phyloP scores from a whole-genome alignment of 2,797 vertebrate genomes.

The Falco cherrug region DNA sequence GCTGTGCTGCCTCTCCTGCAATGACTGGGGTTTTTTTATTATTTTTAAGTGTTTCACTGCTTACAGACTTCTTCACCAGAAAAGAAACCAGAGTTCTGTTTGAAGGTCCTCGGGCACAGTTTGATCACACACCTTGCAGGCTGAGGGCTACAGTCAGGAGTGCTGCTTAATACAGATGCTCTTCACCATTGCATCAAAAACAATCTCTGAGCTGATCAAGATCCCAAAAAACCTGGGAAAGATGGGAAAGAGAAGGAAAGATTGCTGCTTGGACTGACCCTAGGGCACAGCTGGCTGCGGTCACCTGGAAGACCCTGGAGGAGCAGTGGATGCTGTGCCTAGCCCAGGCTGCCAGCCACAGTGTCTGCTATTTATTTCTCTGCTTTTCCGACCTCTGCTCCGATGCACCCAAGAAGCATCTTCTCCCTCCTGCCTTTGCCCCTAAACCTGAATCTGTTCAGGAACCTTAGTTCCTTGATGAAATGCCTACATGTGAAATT shows the following conservation, averaged over 20 bases:
- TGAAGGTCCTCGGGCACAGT: neutral
- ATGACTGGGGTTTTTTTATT: neutral
- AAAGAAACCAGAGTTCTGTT: neutral
- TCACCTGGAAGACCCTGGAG: neutral
- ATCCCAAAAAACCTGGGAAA: neutral
- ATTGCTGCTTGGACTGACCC: neutral
- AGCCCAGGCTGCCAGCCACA: neutral
- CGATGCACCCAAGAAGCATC: rapidly evolving
- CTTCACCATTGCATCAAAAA: neutral
- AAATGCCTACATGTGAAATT: neutral
- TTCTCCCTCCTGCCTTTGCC: neutral
- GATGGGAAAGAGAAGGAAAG: neutral
- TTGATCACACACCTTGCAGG: neutral
- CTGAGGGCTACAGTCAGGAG: neutral
- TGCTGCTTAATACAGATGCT: neutral
- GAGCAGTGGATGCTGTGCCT: neutral
- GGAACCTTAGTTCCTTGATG: neutral
- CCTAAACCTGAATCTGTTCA: neutral
- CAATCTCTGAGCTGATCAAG: neutral
- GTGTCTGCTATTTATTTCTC: neutral
- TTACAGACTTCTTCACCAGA: neutral
- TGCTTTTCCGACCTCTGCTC: neutral
- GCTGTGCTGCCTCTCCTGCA: neutral
- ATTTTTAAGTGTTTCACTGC: neutral
- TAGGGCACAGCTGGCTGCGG: neutral